Conservation (phyloP, 2,888 invertebrate genomes). For the Agrotis puta region DNA sequence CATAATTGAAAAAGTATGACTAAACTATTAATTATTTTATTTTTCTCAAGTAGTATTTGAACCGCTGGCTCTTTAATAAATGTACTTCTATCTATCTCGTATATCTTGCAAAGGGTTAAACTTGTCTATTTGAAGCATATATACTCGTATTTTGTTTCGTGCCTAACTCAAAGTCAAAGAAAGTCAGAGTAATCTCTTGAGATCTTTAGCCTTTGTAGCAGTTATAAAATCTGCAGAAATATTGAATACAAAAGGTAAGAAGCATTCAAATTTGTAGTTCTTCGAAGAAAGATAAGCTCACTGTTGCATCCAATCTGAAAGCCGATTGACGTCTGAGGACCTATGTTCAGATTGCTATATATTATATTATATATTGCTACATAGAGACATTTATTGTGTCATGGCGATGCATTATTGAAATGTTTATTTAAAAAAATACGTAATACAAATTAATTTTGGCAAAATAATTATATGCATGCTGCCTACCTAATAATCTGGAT, state of each 20-base stretch:
- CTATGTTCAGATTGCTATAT: neutral
- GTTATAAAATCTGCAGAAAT: neutral
- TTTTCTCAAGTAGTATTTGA: neutral
- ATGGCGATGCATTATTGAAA: neutral
- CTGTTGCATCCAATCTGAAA: constrained; percentile 4
- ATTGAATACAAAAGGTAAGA: neutral
- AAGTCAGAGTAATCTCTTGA: neutral
- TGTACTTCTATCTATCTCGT: neutral
- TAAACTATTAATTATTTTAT: neutral
- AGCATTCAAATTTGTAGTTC: neutral
- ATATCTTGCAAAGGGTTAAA: neutral
- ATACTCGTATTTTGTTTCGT: neutral
- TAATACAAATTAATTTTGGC: neutral
- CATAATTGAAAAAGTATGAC: no score
- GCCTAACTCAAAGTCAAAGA: neutral
- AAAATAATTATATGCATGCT: neutral
- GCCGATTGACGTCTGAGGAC: constrained; percentile 2
- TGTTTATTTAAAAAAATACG: neutral
- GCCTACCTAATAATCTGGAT: neutral
- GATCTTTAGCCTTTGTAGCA: neutral
- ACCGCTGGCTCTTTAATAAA: neutral
- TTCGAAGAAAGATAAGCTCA: neutral
- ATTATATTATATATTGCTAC: no score
- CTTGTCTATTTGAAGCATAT: neutral
- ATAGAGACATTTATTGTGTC: neutral